phyloP scores from a whole-genome alignment of 1,140 invertebrate genomes.

The Drosophila nikananu region DNA sequence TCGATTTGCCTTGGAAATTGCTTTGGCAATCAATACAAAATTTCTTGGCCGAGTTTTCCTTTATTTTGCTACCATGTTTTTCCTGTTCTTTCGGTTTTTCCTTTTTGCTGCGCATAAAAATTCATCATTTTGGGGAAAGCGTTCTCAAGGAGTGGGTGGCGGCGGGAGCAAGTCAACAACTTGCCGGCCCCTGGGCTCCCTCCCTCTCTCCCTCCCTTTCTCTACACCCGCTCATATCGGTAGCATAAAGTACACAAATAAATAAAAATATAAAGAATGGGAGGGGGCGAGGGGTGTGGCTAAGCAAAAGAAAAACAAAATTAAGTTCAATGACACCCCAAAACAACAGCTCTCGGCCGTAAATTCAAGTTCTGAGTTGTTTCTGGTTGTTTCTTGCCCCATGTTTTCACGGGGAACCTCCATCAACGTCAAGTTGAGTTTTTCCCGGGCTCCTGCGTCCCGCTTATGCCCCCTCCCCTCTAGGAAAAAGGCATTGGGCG shows the following conservation, averaged over 20 bases:
- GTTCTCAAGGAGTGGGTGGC: background rate
- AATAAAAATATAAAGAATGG: conserved; percentile 69
- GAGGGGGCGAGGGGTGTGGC: conserved; percentile 5
- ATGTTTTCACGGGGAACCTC: conserved; percentile 47
- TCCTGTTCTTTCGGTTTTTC: background rate
- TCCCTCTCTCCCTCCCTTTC: background rate
- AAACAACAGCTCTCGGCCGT: conserved; percentile 62
- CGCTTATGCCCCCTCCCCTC: background rate
- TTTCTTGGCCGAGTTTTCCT: conserved; percentile 16
- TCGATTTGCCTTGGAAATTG: conserved; percentile 16
- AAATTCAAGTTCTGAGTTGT: conserved; percentile 51
- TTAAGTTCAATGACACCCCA: conserved; percentile 80
- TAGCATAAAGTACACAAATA: conserved; percentile 78
- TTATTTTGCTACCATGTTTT: conserved; percentile 34
- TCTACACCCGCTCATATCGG: conserved; percentile 51
- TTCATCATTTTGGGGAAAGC: conserved; percentile 51
- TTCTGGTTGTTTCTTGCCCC: conserved; percentile 26
- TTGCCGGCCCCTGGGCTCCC: conserved; percentile 43
- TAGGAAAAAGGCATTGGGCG: background rate
- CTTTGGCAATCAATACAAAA: conserved; percentile 11
- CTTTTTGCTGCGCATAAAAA: conserved; percentile 41
- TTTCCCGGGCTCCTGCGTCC: conserved; percentile 11
- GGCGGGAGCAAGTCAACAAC: conserved; percentile 64
- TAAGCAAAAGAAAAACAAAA: conserved; percentile 67
- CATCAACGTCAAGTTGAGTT: conserved; percentile 70